Evolutionary conservation across 1,140 invertebrate genomes (phyloP).

Genomic region (Mesaphorura yosii): DNA sequence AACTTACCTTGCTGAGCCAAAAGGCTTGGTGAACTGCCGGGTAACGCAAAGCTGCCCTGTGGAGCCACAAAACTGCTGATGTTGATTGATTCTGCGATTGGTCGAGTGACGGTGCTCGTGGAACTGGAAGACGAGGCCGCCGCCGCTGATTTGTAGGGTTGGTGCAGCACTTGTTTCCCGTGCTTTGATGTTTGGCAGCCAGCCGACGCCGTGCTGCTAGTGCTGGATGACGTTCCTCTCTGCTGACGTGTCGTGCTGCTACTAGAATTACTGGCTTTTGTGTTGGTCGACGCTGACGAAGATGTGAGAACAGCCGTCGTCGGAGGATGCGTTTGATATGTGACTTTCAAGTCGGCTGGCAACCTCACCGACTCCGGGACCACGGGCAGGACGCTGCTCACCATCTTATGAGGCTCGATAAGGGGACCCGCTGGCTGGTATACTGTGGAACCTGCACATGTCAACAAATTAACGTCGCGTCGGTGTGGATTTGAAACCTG

Average conservation of each 20-base stretch:
- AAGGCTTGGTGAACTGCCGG: too few relatives aligned
- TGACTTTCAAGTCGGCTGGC: constrained; percentile 30
- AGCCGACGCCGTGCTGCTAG: not conserved
- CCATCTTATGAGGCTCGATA: constrained; percentile 29
- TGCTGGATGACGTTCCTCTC: not conserved
- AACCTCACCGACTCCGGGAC: constrained; percentile 27
- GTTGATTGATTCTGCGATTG: too few relatives aligned
- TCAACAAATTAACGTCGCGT: too few relatives aligned
- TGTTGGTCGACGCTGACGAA: constrained; percentile 2
- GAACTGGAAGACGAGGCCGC: constrained; percentile 9
- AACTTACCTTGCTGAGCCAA: too few relatives aligned
- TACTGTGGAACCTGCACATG: constrained; percentile 16
- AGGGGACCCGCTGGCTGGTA: constrained; percentile 31
- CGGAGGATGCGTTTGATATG: constrained; percentile 30
- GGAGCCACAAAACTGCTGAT: too few relatives aligned
- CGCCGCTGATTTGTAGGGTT: constrained; percentile 25
- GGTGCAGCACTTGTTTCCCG: constrained; percentile 19
- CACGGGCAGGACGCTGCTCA: constrained; percentile 7
- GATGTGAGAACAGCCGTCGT: not conserved
- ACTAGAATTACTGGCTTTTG: constrained; percentile 9
- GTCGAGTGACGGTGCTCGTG: not conserved
- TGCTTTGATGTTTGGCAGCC: not conserved
- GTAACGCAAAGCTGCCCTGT: too few relatives aligned
- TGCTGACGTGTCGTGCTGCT: not conserved
- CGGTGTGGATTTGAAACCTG: too few relatives aligned